Conservation (phyloP, 2,888 invertebrate species). For the Megaustenia siamemsis region DNA sequence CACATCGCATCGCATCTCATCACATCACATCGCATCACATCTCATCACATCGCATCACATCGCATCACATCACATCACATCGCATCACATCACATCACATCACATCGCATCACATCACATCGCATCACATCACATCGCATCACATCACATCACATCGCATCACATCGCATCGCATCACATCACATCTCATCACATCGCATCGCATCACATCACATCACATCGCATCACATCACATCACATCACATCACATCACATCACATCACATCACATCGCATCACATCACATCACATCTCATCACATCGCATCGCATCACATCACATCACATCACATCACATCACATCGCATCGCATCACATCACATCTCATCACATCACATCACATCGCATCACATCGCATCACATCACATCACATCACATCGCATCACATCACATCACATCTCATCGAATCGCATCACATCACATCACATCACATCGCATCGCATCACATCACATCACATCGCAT, state of each 20-base stretch:
- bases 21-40: no score
- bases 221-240: background rate
- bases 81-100: no score
- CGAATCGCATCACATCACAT: background rate
- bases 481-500: constrained; percentile 5
- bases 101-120: constrained; percentile 15
- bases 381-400: background rate
- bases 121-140: constrained; percentile 29
- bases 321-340: background rate
- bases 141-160: constrained; percentile 6
- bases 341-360: background rate
- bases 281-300: background rate
- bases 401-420: constrained; percentile 1
- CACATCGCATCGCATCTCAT: no score
- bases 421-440: background rate
- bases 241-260: background rate
- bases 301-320: background rate
- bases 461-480: background rate
- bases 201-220: background rate
- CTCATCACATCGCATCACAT: no score
- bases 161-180: constrained; percentile 17
- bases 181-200: constrained; percentile 9
- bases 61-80: no score
- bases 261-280: constrained; percentile 5
- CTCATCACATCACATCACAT: background rate